These are phyloP conservation scores for Dolichoris vasculosae DNA, from an alignment of 1,140 invertebrate genomes.

Conservation along the genomic window DNA sequence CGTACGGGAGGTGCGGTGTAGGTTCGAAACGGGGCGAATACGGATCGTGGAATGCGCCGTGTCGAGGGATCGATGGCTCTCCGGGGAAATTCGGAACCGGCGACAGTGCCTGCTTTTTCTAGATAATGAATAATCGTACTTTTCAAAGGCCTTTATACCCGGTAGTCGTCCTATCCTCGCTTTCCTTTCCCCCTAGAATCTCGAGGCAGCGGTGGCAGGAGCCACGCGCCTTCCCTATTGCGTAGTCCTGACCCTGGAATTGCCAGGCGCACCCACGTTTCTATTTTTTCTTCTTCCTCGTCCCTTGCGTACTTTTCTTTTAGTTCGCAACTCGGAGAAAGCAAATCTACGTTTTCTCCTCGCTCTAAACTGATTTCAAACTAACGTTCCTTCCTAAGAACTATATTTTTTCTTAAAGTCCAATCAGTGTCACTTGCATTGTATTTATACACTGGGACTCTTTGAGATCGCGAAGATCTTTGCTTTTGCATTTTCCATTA, in stretches of 20 bases:
- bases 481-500: slow-evolving; percentile 38
- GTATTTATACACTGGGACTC: neutral
- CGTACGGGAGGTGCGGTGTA: neutral
- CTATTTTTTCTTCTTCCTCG: neutral
- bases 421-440: slow-evolving; percentile 40
- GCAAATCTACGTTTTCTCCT: neutral
- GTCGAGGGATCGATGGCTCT: slow-evolving; percentile 52
- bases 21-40: slow-evolving; percentile 11
- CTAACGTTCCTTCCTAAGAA: neutral
- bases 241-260: slow-evolving; percentile 26
- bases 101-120: slow-evolving; percentile 44
- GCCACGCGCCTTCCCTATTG: neutral
- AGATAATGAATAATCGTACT: slow-evolving; percentile 54
- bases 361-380: neutral
- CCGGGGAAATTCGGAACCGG: slow-evolving; percentile 47
- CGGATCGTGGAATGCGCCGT: slow-evolving; percentile 42
- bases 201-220: neutral
- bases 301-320: neutral
- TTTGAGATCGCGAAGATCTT: neutral
- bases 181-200: neutral
- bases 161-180: neutral
- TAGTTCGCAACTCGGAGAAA: neutral
- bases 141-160: slow-evolving; percentile 38
- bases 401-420: neutral
- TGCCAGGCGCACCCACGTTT: slow-evolving; percentile 4